Evolutionary conservation across 2,888 invertebrate genomes (phyloP).

Genomic region (Troides oblongomaculatus): DNA sequence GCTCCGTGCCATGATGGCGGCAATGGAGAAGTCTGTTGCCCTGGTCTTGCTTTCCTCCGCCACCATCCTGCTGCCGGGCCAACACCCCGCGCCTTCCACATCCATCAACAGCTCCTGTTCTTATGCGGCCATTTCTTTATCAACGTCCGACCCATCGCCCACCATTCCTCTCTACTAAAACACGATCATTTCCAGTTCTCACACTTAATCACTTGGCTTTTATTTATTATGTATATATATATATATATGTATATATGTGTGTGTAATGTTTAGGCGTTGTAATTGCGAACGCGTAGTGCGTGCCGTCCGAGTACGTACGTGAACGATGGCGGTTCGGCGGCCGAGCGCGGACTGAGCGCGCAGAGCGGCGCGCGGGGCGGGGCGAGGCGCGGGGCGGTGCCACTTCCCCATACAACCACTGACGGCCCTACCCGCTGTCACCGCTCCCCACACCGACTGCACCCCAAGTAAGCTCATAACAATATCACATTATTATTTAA

Average conservation of each 20-base stretch:
- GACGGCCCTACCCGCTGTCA: conserved; percentile 68
- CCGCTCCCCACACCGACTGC: conserved; percentile 49
- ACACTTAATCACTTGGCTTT: conserved; percentile 26
- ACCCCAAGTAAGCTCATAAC: conserved; percentile 52
- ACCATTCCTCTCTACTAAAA: conserved; percentile 29
- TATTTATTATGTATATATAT: neutral
- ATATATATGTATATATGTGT: neutral
- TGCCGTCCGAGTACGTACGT: conserved; percentile 34
- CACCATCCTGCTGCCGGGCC: conserved; percentile 71
- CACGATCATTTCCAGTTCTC: conserved; percentile 24
- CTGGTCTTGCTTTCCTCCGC: conserved; percentile 72
- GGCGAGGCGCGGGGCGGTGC: conserved; percentile 41
- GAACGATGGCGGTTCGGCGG: conserved; percentile 56
- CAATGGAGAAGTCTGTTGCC: conserved; percentile 97
- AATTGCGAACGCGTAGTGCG: conserved; percentile 30
- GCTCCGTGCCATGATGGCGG: conserved; percentile 93
- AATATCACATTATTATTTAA: conserved; percentile 55
- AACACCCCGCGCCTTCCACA: conserved; percentile 72
- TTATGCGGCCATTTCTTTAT: conserved; percentile 59
- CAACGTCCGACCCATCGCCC: conserved; percentile 58
- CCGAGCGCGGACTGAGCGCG: conserved; percentile 70
- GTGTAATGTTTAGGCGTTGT: neutral
- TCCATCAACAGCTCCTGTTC: conserved; percentile 67
- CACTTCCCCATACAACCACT: conserved; percentile 62
- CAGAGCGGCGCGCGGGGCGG: conserved; percentile 50